Evolutionary conservation across 1,140 invertebrate genomes (phyloP), one percentile per base, ranked within the genome.

Genomic region (Pygmarrhopalites habei): DNA sequence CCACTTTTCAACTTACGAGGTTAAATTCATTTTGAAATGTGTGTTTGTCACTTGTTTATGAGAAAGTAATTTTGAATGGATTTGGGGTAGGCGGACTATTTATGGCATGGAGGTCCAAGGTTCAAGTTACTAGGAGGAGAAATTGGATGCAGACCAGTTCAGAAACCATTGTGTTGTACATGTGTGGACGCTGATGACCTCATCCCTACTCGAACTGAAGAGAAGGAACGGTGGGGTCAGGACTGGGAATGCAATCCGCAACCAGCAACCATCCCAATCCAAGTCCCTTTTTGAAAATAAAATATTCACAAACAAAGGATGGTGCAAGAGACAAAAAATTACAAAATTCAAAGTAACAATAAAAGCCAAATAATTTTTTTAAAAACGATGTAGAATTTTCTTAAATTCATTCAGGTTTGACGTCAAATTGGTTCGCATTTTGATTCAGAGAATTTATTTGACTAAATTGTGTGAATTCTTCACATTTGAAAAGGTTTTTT

Each of bases 141-240:
- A 56, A 64, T 65, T 17, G 56, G 59, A 4, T 67, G 62, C 43
- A 49, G 56, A 15, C 35, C 44, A 25, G 53, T 62, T 19, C 32
- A 62, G 15, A 52, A 60, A 43, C 65, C 65, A 1, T 44, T 70
- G 19, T 67, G 62, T 44, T 64, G 29, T 32, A 60, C 67, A 0
- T 55, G 35, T 43, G 55, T 66, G 0, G 58, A 58, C 30, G 64
- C 67, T 17, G 47, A n/a, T 21, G 58, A 64, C 23, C 1, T 66
- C 2, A 66, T 66, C 32, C 60, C 64, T 28, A 43, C 51, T 49
- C 56, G 65, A 17, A 70, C 65, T 17, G 68, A 70, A 29, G 68
- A 70, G 47, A 70, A 67, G 25, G 68, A 70, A 59, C 58, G 68
- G 2, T 70, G 68, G 68, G 68, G 68, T 0, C 35, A 67, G 51